Percentiles rank a stretch among this genome's conserved stretches.
phyloP scores from a whole-genome alignment of 2,797 vertebrate genomes.

The Microtus agrestis region DNA sequence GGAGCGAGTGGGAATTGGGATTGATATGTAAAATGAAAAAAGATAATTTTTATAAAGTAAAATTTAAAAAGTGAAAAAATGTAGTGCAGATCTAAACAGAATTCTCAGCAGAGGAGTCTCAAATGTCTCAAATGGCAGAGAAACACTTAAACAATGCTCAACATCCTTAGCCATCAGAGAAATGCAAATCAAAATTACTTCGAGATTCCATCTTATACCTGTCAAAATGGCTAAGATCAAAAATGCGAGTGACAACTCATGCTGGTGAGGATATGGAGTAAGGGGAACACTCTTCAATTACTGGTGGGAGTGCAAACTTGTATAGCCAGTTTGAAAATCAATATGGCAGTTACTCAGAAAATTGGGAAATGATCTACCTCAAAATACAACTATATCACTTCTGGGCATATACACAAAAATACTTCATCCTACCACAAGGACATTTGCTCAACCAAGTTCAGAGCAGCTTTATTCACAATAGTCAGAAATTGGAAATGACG shows the following conservation, averaged over 20 bases:
- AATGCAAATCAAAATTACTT: neutral
- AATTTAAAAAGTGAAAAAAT: neutral
- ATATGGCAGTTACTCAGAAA: neutral
- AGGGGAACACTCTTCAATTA: neutral
- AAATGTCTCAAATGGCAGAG: neutral
- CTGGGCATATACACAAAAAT: neutral
- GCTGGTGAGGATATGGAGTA: neutral
- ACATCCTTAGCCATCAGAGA: neutral
- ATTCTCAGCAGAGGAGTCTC: neutral
- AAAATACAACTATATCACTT: neutral
- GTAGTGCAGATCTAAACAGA: neutral
- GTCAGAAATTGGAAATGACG: neutral
- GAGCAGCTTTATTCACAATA: neutral
- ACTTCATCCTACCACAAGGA: neutral
- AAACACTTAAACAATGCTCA: neutral
- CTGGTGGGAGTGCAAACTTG: neutral
- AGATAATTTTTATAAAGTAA: no score
- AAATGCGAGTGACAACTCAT: neutral
- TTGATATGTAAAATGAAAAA: no score
- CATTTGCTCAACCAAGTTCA: neutral
- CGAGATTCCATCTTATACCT: neutral
- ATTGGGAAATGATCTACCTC: neutral
- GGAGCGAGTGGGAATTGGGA: no score
- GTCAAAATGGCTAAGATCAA: neutral
- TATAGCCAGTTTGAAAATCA: neutral